These are phyloP conservation scores for Alentia gelatinosa DNA, from an alignment of 2,888 invertebrate genomes.

Conservation along the genomic window DNA sequence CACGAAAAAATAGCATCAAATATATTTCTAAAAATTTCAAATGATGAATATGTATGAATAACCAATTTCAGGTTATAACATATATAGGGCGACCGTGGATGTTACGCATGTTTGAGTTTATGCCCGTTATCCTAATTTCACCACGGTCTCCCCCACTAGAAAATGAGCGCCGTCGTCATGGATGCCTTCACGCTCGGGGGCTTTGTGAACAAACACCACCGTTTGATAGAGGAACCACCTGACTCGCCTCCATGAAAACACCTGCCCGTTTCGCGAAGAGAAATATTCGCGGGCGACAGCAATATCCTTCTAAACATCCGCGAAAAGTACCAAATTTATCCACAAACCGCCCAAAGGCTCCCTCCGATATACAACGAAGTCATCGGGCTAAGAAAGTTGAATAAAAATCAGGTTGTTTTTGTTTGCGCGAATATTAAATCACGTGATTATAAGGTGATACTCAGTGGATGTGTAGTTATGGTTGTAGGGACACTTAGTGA, in stretches of 20 bases:
- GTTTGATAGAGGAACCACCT: slow-evolving; percentile 40
- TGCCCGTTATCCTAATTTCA: too few relatives aligned
- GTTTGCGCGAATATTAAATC: neutral
- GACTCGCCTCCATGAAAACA: slow-evolving; percentile 10
- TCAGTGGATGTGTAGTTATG: slow-evolving; percentile 41
- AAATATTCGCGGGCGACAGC: neutral
- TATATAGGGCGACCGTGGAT: too few relatives aligned
- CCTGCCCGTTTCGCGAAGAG: slow-evolving; percentile 42
- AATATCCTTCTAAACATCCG: neutral
- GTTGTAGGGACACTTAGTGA: neutral
- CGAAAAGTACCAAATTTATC: neutral
- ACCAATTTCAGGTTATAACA: too few relatives aligned
- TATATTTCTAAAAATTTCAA: too few relatives aligned
- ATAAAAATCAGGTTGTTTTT: too few relatives aligned
- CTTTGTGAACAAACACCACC: slow-evolving; percentile 31
- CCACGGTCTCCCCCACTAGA: neutral
- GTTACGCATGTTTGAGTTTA: too few relatives aligned
- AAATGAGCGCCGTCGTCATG: neutral
- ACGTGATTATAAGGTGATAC: neutral
- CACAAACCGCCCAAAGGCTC: too few relatives aligned
- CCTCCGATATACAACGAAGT: too few relatives aligned
- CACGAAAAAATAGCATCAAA: too few relatives aligned
- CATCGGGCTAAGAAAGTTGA: too few relatives aligned
- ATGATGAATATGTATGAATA: too few relatives aligned
- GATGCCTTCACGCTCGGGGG: slow-evolving; percentile 43